Base-by-base conservation (phyloP, 2,888 invertebrate genomes). In the Cinara cedri region DNA sequence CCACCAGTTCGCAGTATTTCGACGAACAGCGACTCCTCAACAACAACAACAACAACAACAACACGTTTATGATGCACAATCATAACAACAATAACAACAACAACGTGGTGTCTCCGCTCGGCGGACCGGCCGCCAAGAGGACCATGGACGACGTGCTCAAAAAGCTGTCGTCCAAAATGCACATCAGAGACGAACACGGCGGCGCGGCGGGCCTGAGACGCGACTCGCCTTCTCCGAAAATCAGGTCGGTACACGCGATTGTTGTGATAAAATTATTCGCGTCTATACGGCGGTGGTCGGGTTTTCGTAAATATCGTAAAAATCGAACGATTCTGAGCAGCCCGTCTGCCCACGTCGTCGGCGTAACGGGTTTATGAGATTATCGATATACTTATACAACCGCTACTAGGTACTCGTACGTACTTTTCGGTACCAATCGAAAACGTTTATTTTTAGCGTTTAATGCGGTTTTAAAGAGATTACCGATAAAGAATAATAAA, bases 91-190 rank as follows among this genome's bases (percentile, higher is more conserved):
- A 65, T 57, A 66, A 76, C 46, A 76, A 68, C 4, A 65, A 65
- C 42, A 54, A 54, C 54, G 19, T 46, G 24, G 21, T 46, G 55
- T 44, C 54, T 16, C 51, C 66, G 14, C n/a, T 74, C 44, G 60
- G 55, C 46, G 65, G 63, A 19, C 60, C 51, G 13, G 44, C 76
- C 54, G 62, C 62, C 83, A 93, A 93, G 87, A 88, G 92, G 86
- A 93, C 94, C 82, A 95, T 96, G 95, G 95, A 96, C 88, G 94
- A 95, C 88, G 95, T 96, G 63, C 88, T 95, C 75, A 93, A 94
- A 87, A 90, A 93, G 86, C 89, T 93, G 83, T 94, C 93, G 83
- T 93, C 93, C 82, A 95, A 94, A 87, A 93, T 93, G 90, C 91
- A 92, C 82, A 90, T 91, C 82, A 90, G 91, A 84, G 91, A 92